These are phyloP conservation scores for Nyctalus aviator DNA, from an alignment of 2,797 vertebrate genomes.

Conservation along the genomic window DNA sequence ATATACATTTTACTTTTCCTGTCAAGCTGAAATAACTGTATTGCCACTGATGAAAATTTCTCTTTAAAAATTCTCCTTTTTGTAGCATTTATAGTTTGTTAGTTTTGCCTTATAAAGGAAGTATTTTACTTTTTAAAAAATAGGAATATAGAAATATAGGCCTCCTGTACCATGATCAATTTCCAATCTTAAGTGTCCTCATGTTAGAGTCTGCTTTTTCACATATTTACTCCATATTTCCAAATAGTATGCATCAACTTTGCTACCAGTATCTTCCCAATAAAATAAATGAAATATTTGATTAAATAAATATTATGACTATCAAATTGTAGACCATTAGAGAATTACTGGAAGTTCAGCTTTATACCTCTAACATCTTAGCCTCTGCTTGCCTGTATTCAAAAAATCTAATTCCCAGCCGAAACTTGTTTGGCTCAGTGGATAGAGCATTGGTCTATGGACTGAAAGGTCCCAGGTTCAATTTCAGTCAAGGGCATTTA, in stretches of 20 bases:
- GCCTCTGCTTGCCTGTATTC: neutral
- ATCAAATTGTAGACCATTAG: neutral
- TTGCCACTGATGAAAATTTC: neutral
- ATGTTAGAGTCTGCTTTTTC: neutral
- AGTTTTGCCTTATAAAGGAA: neutral
- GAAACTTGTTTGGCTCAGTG: too few relatives aligned
- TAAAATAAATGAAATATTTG: neutral
- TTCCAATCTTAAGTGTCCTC: neutral
- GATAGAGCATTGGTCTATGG: too few relatives aligned
- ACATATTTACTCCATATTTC: neutral
- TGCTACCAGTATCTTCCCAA: neutral
- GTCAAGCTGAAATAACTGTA: neutral
- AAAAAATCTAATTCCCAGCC: neutral
- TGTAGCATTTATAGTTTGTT: neutral
- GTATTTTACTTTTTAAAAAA: neutral
- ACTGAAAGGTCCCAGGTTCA: too few relatives aligned
- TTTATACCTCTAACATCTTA: neutral
- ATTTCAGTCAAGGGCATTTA: too few relatives aligned
- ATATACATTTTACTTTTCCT: neutral
- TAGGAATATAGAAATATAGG: neutral
- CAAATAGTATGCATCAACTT: neutral
- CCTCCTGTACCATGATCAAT: neutral
- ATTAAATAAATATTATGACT: neutral
- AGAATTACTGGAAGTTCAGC: neutral
- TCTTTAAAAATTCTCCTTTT: neutral